phyloP scores from a whole-genome alignment of 2,888 invertebrate species.

The Cerceris ruficornis region DNA sequence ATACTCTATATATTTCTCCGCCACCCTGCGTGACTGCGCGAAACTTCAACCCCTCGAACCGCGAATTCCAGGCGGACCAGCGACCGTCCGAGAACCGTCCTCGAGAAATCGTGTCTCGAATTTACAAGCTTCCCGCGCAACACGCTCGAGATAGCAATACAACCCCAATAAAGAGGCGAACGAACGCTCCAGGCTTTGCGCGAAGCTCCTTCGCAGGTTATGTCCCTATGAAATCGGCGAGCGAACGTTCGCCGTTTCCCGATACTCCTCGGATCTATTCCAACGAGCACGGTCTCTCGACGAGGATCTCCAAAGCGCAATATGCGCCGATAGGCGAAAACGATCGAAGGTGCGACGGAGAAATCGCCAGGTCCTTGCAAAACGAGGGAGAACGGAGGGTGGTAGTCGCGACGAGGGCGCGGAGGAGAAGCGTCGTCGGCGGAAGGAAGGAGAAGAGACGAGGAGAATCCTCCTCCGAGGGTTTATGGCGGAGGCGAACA shows the following conservation, averaged over 20 bases:
- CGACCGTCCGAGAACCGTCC: conserved; percentile 3
- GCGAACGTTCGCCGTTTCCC: conserved; percentile 37
- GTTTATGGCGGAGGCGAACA: conserved; percentile 64
- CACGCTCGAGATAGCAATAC: conserved; percentile 11
- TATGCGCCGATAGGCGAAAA: conserved; percentile 12
- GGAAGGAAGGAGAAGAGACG: conserved; percentile 23
- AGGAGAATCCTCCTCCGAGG: conserved; percentile 45
- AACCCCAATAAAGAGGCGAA: conserved; percentile 17
- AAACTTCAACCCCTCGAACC: no score
- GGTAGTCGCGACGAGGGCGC: no score
- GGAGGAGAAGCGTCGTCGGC: neutral
- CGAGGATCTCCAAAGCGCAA: conserved; percentile 7
- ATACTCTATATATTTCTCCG: no score
- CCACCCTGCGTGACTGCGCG: no score
- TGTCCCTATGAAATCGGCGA: conserved; percentile 48
- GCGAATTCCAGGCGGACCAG: neutral
- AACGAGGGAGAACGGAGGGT: no score
- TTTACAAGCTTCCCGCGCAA: conserved; percentile 10
- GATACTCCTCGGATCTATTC: neutral
- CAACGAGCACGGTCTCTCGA: conserved; percentile 7
- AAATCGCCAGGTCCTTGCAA: conserved; percentile 19
- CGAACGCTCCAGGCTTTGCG: neutral
- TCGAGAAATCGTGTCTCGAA: conserved; percentile 8
- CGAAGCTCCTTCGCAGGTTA: conserved; percentile 18
- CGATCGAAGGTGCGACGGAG: conserved; percentile 26